phyloP scores from a whole-genome alignment of 1,140 invertebrate genomes.

The Triops cancriformis region DNA sequence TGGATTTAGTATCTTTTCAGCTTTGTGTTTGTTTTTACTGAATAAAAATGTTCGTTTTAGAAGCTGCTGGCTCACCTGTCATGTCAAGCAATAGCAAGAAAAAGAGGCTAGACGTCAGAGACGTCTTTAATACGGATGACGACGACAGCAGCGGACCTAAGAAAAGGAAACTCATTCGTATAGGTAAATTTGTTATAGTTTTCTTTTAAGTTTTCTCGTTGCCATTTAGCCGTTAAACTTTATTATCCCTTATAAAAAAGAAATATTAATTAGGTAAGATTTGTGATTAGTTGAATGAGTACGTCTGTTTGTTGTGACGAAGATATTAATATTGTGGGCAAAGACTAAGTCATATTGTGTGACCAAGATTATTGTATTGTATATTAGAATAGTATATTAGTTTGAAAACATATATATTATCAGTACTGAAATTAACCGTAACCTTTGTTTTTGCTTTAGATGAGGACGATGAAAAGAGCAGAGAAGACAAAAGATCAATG shows the following conservation, averaged over 20 bases:
- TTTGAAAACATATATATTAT: too few relatives aligned
- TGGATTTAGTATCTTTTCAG: background rate
- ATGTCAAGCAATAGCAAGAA: constrained; percentile 44
- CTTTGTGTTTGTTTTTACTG: background rate
- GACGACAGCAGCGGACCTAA: constrained; percentile 51
- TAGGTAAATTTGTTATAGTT: constrained; percentile 45
- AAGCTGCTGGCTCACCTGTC: background rate
- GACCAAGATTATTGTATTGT: too few relatives aligned
- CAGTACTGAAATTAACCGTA: constrained; percentile 12
- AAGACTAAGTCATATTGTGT: too few relatives aligned
- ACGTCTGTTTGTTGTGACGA: too few relatives aligned
- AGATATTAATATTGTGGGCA: too few relatives aligned
- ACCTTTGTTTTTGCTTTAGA: constrained; percentile 33
- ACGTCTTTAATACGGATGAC: constrained; percentile 86
- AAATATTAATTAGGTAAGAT: too few relatives aligned
- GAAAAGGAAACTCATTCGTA: constrained; percentile 72
- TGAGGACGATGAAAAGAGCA: constrained; percentile 49
- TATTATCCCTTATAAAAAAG: too few relatives aligned
- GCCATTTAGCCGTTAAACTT: too few relatives aligned
- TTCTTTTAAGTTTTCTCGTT: background rate
- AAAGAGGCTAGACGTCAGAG: constrained; percentile 71
- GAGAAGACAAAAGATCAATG: constrained; percentile 47
- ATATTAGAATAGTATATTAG: too few relatives aligned
- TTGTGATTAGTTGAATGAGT: too few relatives aligned
- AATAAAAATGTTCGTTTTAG: background rate